phyloP scores from a whole-genome alignment of 2,888 invertebrate genomes.

The Deroplatys truncata region DNA sequence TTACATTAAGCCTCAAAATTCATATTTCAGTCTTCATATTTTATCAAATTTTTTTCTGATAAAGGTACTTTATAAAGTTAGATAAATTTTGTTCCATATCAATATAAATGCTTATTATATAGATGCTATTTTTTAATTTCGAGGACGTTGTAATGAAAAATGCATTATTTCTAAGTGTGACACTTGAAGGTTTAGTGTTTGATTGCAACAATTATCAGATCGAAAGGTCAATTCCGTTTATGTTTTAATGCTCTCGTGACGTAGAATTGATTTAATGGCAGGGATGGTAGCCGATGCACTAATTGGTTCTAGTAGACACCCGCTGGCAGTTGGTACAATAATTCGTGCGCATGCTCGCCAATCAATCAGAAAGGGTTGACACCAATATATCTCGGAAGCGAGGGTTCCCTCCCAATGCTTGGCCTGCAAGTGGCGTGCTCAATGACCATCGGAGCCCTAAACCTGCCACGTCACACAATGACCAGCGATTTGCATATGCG shows the following conservation, averaged over 20 bases:
- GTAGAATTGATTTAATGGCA: background rate
- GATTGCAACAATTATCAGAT: background rate
- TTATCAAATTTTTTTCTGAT: too few relatives aligned
- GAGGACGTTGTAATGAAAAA: too few relatives aligned
- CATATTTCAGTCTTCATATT: too few relatives aligned
- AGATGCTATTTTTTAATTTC: too few relatives aligned
- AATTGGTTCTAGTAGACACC: background rate
- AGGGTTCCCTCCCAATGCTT: background rate
- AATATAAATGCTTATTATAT: too few relatives aligned
- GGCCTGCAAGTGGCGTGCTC: background rate
- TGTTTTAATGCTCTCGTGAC: background rate
- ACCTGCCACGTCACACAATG: background rate
- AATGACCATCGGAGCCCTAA: background rate
- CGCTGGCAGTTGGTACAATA: background rate
- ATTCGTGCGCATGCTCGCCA: background rate
- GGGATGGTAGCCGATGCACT: background rate
- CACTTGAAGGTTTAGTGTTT: background rate
- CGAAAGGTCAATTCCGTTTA: background rate
- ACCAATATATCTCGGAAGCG: background rate
- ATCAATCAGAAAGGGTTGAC: slow-evolving; percentile 2
- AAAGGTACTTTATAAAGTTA: too few relatives aligned
- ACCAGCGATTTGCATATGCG: background rate
- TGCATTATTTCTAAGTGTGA: too few relatives aligned
- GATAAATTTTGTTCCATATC: too few relatives aligned
- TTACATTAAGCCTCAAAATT: too few relatives aligned